Evolutionary conservation across 2,113 vertebrate species (phyloP).

Genomic region (Otis tarda): DNA sequence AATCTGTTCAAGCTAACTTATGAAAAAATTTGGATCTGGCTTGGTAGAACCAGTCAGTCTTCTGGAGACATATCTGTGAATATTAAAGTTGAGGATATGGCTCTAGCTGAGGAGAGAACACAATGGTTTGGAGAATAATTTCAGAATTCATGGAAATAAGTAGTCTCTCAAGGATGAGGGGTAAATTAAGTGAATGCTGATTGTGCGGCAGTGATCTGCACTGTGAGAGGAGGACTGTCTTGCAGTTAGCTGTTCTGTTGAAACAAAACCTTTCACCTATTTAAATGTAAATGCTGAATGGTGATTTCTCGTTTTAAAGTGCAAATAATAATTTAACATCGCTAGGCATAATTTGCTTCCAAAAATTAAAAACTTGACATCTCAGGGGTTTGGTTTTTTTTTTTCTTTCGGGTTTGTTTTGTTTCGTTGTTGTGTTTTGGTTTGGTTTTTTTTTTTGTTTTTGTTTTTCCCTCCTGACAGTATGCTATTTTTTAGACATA

Average conservation of each 20-base stretch:
- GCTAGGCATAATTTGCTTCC: background rate
- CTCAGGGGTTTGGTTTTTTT: too few species aligned
- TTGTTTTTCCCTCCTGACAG: background rate
- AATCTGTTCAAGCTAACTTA: background rate
- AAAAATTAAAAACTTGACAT: background rate
- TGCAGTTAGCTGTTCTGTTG: background rate
- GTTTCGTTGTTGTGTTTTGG: too few species aligned
- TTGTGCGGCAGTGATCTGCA: background rate
- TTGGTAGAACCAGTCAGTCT: background rate
- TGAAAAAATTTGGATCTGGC: background rate
- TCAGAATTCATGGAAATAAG: background rate
- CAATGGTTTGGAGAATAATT: background rate
- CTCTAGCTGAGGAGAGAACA: background rate
- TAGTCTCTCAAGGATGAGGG: background rate
- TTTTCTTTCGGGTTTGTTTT: too few species aligned
- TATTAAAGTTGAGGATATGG: background rate
- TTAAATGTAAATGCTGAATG: background rate
- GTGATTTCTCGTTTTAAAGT: background rate
- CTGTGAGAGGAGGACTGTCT: background rate
- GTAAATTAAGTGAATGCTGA: background rate
- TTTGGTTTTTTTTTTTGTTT: too few species aligned
- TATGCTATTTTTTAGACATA: background rate
- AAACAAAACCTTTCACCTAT: background rate
- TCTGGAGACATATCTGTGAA: background rate
- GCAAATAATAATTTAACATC: background rate